Base-by-base conservation (phyloP, 2,113 vertebrate genomes). In the Gobio gobio region DNA sequence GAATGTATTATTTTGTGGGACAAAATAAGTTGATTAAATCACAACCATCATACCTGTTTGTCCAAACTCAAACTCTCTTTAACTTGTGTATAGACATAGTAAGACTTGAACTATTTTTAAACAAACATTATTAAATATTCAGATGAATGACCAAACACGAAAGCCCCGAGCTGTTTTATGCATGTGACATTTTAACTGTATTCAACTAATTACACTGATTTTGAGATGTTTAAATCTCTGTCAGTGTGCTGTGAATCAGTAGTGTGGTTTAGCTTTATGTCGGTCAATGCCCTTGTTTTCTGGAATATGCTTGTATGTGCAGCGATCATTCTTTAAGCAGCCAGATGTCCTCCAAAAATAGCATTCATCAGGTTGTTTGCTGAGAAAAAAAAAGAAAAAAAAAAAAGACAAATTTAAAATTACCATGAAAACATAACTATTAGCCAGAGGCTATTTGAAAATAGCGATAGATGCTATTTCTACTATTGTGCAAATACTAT, bases 301-400 rank as follows among this genome's bases (percentile, higher is more conserved):
- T 0, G 93, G 93, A 72, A 94, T 20, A 22, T 94, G 94, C 84
- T 36, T 92, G 88, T 61, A 95, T 66, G 83, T 87, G 86, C 94
- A 94, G 85, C 61, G 82, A 10, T 93, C 90, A 6, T 70, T 59
- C 85, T 91, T 93, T 0, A 84, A 89, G 80, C 94, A 95, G 73
- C 93, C 94, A 0, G 61, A 80, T 3, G 91, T 94, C 88, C 94
- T 92, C 94, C 94, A 95, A 90, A 94, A 94, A 63, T 90, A 93
- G 47, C 94, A 95, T 83, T 95, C 94, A 12, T 88, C 91, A 79
- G 90, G 91, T 29, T 84, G 78, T 18, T 73, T 43, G 56, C 93
- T 94, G 24, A 70, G 40, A 3, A 47, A 9, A 70, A 20, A 77
- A 54, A 40, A 6, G 0, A 12, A 49, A 16, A 12, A 13, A 51